Evolutionary conservation across 2,888 invertebrate genomes (phyloP).

Genomic region (Drosophila rellima): DNA sequence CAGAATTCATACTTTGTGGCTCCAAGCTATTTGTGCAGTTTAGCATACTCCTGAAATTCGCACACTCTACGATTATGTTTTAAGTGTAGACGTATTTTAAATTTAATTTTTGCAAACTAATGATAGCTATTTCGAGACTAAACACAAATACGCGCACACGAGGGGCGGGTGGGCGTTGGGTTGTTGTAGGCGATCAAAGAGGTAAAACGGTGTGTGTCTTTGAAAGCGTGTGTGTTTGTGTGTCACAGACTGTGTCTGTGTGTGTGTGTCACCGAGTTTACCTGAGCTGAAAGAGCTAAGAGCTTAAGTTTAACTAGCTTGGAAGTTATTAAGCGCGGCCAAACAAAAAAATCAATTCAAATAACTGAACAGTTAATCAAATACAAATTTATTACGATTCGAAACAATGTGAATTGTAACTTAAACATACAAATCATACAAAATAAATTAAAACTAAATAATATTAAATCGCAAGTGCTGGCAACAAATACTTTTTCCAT

Average conservation of each 20-base stretch:
- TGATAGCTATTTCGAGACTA: constrained; percentile 70
- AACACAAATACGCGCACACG: constrained; percentile 43
- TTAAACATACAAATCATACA: constrained; percentile 31
- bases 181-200: constrained; percentile 11
- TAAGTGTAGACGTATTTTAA: constrained; percentile 85
- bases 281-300: constrained; percentile 54
- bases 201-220: constrained; percentile 6
- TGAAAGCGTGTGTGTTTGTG: constrained; percentile 14
- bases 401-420: constrained; percentile 31
- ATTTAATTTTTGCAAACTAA: constrained; percentile 77
- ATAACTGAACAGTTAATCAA: constrained; percentile 22
- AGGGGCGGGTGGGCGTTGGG: constrained; percentile 1
- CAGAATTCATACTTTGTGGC: constrained; percentile 92
- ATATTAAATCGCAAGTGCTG: constrained; percentile 54
- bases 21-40: constrained; percentile 97
- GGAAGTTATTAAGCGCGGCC: constrained; percentile 77
- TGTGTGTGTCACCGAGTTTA: constrained; percentile 12
- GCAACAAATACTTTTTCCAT: constrained; percentile 39
- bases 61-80: constrained; percentile 87
- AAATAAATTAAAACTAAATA: constrained; percentile 47
- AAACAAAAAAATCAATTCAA: constrained; percentile 19
- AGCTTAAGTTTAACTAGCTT: constrained; percentile 61
- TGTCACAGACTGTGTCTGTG: constrained; percentile 18
- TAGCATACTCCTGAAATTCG: constrained; percentile 95
- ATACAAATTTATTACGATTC: constrained; percentile 54